Evolutionary conservation across 2,113 vertebrate genomes (phyloP).

Genomic region (Felis catus): DNA sequence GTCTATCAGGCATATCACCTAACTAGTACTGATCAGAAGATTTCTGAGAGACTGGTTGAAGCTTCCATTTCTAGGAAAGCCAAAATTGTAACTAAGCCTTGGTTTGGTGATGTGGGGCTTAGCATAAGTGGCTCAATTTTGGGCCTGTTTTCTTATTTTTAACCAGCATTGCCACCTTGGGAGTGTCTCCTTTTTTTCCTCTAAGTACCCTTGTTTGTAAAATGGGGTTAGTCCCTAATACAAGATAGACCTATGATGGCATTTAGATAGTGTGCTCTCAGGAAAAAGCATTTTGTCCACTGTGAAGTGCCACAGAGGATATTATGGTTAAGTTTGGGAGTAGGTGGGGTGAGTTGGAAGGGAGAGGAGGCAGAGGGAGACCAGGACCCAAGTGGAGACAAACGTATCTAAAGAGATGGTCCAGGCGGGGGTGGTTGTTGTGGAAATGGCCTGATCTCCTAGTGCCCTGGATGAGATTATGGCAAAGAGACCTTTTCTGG

Average conservation of each 20-base stretch:
- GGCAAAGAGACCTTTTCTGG: not conserved
- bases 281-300: not conserved
- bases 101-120: not conserved
- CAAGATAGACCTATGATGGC: not conserved
- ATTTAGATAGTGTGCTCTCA: not conserved
- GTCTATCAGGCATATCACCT: not conserved
- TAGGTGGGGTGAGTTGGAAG: not conserved
- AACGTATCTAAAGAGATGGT: not conserved
- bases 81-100: not conserved
- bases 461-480: not conserved
- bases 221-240: not conserved
- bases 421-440: not conserved
- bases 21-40: too few species aligned
- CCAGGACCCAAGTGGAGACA: not conserved
- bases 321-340: not conserved
- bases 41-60: not conserved
- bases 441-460: fast-evolving
- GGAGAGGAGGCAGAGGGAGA: not conserved
- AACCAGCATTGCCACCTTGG: not conserved
- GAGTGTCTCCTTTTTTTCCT: not conserved
- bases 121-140: not conserved
- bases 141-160: not conserved
- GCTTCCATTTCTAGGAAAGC: not conserved
- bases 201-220: not conserved
- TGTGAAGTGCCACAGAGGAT: not conserved